phyloP scores from a whole-genome alignment of 2,888 invertebrate genomes.

The Mylabris sibirica region DNA sequence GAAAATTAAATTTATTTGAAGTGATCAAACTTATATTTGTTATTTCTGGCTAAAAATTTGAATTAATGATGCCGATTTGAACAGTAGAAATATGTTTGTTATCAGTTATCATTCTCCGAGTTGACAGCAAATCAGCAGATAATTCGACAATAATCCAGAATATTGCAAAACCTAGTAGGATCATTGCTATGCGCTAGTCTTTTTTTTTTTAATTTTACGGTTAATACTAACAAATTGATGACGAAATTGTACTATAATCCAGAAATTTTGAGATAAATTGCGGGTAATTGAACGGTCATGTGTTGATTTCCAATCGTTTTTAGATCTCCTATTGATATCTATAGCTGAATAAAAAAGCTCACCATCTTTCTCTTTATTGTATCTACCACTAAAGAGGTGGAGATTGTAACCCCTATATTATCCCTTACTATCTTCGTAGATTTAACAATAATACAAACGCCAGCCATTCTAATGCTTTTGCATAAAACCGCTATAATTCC shows the following conservation, averaged over 20 bases:
- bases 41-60: background rate
- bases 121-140: background rate
- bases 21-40: background rate
- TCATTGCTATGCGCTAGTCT: background rate
- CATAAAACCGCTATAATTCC: conserved; percentile 56
- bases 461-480: conserved; percentile 38
- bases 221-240: background rate
- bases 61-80: background rate
- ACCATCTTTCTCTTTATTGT: background rate
- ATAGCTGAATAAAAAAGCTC: background rate
- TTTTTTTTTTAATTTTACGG: background rate
- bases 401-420: background rate
- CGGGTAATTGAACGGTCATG: background rate
- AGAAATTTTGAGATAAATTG: background rate
- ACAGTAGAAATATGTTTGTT: background rate
- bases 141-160: conserved; percentile 1
- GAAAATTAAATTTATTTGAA: too few species aligned
- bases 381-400: background rate
- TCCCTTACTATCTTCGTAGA: background rate
- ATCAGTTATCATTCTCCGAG: background rate
- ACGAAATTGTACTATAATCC: background rate
- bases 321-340: background rate
- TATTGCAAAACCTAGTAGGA: background rate
- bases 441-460: background rate
- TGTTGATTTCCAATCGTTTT: background rate